Base-by-base conservation (phyloP, 2,797 vertebrate genomes). In the Phataginus tricuspis region DNA sequence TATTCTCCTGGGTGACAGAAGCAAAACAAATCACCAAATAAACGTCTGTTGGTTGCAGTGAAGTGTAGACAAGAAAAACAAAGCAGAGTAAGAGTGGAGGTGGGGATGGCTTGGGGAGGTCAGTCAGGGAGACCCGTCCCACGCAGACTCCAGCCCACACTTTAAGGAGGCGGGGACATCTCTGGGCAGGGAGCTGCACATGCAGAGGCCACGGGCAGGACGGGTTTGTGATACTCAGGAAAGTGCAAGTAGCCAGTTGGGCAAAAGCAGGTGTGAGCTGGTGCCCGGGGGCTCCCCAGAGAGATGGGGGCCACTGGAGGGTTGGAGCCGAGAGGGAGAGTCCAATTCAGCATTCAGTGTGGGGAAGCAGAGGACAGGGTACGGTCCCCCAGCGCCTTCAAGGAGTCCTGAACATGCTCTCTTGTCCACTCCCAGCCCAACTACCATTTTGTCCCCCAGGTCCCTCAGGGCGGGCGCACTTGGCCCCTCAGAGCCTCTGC, bases 101-200 rank as follows among this genome's bases (percentile, higher is more conserved):
- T 19, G 4, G 5, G 10, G 5, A 16, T 5, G 23, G 23, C 34
- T 6, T 21, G 25, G 55, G 51, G 31, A 42, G 37, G 18, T n/a
- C 10, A 14, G 27, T 19, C 77, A 10, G 6, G 34, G 57, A 64
- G 31, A 29, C 16, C 1, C 2, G 15, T 8, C 39, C 23, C 21
- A 1, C 3, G 2, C 0, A 0, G 23, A 21, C 14, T 9, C 34
- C 23, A 72, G 13, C 8, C 2, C 19, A 64, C 31, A 7, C 37
- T 25, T 5, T 42, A 29, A 71, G 75, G 49, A 31, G 0, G 9
- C 3, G 0, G 34, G n/a, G 34, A 37, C 42, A n/a, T 2, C 4
- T 21, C 53, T 59, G 15, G 19, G 31, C 10, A 68, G 2, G 45
- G 2, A 64, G 4, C 12, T 1, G 1, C 3, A 1, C 0, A 3